These are phyloP conservation scores for Listronotus oregonensis DNA, from an alignment of 1,140 invertebrate genomes.

Conservation along the genomic window DNA sequence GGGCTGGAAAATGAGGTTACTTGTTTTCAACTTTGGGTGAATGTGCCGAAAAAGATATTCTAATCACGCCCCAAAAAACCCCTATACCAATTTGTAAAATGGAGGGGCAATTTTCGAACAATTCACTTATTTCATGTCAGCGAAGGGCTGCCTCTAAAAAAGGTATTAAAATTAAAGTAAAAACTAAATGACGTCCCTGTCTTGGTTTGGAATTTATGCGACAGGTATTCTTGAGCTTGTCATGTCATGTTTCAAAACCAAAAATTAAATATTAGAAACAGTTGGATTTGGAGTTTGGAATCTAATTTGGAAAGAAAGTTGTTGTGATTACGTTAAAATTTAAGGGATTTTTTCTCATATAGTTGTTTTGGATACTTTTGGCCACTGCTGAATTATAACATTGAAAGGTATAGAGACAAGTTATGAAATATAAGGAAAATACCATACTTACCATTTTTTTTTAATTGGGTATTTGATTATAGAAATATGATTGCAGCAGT, in stretches of 20 bases:
- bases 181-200: background rate
- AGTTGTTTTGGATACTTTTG: background rate
- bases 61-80: no score
- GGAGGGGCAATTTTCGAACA: no score
- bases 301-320: slow-evolving; percentile 8
- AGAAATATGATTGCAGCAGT: background rate
- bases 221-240: slow-evolving; percentile 23
- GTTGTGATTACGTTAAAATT: slow-evolving; percentile 1
- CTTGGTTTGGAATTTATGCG: background rate
- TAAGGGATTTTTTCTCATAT: background rate
- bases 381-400: background rate
- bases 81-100: no score
- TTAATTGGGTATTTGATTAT: slow-evolving; percentile 1
- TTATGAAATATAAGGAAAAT: slow-evolving; percentile 27
- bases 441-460: background rate
- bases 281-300: slow-evolving; percentile 5
- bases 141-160: no score
- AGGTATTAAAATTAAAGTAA: no score
- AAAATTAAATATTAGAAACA: slow-evolving; percentile 14
- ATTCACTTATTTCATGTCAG: no score
- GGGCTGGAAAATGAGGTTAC: no score
- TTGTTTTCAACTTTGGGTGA: no score
- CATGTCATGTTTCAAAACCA: slow-evolving; percentile 24
- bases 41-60: no score
- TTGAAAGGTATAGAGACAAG: slow-evolving; percentile 3